phyloP scores from a whole-genome alignment of 2,797 vertebrate genomes.

The Sciaenops ocellatus region DNA sequence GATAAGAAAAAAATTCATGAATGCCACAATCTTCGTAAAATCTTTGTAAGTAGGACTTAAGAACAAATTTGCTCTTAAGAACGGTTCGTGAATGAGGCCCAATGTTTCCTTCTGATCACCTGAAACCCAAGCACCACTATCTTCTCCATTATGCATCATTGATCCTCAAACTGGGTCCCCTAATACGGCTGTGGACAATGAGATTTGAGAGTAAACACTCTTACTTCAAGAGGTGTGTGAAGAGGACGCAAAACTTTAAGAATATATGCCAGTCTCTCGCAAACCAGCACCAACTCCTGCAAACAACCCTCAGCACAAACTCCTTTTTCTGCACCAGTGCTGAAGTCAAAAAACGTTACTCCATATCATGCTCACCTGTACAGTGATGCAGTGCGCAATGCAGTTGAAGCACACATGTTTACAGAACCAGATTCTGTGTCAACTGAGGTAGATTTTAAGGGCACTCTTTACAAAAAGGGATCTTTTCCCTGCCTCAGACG shows the following conservation, averaged over 20 bases:
- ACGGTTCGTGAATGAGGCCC: too few relatives aligned
- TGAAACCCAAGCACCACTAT: slow-evolving; percentile 21
- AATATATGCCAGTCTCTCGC: slow-evolving; percentile 10
- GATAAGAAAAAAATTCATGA: too few relatives aligned
- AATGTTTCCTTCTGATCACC: slow-evolving; percentile 11
- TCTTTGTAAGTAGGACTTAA: too few relatives aligned
- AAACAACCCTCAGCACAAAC: slow-evolving; percentile 1
- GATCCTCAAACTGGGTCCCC: slow-evolving; percentile 14
- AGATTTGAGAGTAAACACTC: slow-evolving; percentile 21
- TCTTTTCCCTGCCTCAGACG: slow-evolving; percentile 1
- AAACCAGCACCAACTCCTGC: slow-evolving; percentile 19
- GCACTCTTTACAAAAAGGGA: slow-evolving; percentile 2
- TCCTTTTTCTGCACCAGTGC: slow-evolving; percentile 22
- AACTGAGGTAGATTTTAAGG: background rate
- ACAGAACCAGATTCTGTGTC: slow-evolving; percentile 1
- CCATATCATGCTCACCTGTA: slow-evolving; percentile 17
- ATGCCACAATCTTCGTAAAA: too few relatives aligned
- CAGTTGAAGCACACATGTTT: background rate
- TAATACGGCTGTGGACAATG: slow-evolving; percentile 21
- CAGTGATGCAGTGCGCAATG: background rate
- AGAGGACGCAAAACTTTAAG: slow-evolving; percentile 16
- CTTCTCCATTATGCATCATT: slow-evolving; percentile 10
- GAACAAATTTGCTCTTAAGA: too few relatives aligned
- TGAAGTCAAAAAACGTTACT: background rate
- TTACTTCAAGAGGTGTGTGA: slow-evolving; percentile 27